Conservation (phyloP, 2,797 vertebrate genomes). For the Apogon talboti region DNA sequence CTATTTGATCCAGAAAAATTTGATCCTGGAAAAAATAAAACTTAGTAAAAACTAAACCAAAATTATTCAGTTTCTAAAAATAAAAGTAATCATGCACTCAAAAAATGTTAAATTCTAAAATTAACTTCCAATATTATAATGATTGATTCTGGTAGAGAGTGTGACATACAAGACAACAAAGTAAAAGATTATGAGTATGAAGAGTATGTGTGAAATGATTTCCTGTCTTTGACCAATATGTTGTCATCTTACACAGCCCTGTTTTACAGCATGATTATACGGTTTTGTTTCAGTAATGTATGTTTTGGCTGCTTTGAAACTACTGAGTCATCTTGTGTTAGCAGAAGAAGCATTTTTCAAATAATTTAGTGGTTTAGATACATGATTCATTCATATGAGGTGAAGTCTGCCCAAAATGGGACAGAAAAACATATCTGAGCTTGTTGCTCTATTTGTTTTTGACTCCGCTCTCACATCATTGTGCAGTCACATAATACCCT, state of each 20-base stretch:
- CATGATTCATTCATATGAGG: not conserved
- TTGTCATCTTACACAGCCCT: not conserved
- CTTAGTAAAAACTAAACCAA: too few species aligned
- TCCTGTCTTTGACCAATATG: too few species aligned
- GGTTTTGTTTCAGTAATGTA: not conserved
- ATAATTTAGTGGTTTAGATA: not conserved
- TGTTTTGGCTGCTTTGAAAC: not conserved
- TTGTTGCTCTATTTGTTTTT: not conserved
- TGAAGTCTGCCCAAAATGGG: not conserved
- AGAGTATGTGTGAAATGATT: too few species aligned
- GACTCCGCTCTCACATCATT: conserved; percentile 10
- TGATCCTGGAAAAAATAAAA: too few species aligned
- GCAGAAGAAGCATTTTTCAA: not conserved
- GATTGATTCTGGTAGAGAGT: too few species aligned
- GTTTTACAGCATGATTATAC: not conserved
- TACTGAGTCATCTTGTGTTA: not conserved
- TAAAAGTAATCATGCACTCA: too few species aligned
- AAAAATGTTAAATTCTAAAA: too few species aligned
- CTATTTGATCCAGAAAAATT: too few species aligned
- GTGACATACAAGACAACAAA: too few species aligned
- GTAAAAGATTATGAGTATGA: too few species aligned
- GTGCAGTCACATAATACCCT: conserved; percentile 22
- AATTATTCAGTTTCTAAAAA: too few species aligned
- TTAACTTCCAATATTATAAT: too few species aligned
- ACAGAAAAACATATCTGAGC: not conserved